Evolutionary conservation across 2,113 vertebrate genomes (phyloP), one percentile per base, ranked within the genome.

Genomic region (Butorides virescens): DNA sequence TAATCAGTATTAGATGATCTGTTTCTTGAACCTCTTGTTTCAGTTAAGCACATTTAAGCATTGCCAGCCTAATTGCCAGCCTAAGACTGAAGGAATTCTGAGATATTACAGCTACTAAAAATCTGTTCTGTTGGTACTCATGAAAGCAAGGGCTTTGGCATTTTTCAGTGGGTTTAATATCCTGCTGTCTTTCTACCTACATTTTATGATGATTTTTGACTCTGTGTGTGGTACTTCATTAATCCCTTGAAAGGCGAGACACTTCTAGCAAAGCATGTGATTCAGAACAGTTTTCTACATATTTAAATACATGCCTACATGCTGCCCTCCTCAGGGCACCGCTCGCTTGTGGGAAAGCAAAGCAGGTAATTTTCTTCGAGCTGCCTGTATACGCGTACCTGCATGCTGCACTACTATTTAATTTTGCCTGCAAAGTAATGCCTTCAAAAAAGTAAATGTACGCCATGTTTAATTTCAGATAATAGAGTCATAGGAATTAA

Each of bases 311-410:
- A 0, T 78, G 55, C 32, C 47, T 78, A 25, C 16, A 2, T 68
- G 77, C 90, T 93, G 78, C 66, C 56, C 74, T 95, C 61, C 77
- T 90, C 88, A 65, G 90, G 61, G 72, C 61, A 8, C n/a, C 87
- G 30, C 87, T 89, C 1, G 0, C 59, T 70, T 56, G 37, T 71
- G 73, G 46, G 65, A 85, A 76, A 62, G 44, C 42, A 50, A 52
- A 66, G 68, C 68, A 36, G 63, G 13, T 66, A 1, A 14, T 94
- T 80, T 77, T 77, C 63, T 76, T 17, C 32, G 65, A 67, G 61
- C 18, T 70, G 13, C 25, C 27, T 49, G 37, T 32, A 8, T 58
- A 55, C 36, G 36, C 4, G 2, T 49, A 1, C 36, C 47, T 74
- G 15, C 1, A 0, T 30, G 50, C 65, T 87, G 52, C 59, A 18